Percentiles rank a stretch among this genome's conserved stretches.
Evolutionary conservation across 2,113 vertebrate genomes (phyloP).

Genomic region (Bufo gargarizans): DNA sequence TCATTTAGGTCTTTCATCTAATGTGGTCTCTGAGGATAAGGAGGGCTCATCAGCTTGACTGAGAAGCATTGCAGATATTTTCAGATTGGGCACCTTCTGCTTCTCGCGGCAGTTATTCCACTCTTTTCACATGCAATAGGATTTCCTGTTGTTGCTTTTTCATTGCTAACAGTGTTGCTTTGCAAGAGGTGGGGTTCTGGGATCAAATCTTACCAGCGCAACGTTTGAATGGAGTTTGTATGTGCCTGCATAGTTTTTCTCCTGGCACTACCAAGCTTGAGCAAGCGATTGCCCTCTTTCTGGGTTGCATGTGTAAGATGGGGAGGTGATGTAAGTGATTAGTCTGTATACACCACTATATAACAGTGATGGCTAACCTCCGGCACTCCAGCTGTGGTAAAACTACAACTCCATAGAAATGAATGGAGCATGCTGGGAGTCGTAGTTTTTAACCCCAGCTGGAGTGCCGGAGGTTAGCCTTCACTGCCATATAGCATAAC

Average conservation of each 20-base stretch:
- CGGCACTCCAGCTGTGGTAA: too few relatives aligned
- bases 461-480: too few relatives aligned
- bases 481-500: too few relatives aligned
- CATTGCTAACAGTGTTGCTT: neutral
- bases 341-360: neutral
- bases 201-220: neutral
- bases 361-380: too few relatives aligned
- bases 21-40: constrained; percentile 50
- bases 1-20: constrained; percentile 64
- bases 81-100: neutral
- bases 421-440: too few relatives aligned
- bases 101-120: neutral
- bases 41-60: neutral
- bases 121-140: neutral
- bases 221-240: neutral
- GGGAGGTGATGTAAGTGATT: neutral
- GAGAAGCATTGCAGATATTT: neutral
- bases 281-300: neutral
- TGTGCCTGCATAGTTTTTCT: neutral
- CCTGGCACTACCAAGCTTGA: neutral
- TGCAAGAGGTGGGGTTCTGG: neutral
- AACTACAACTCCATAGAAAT: too few relatives aligned
- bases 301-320: neutral
- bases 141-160: neutral
- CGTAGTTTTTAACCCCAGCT: too few relatives aligned